Percentiles rank a stretch among this genome's conserved stretches.
These are phyloP conservation scores for Galerucella calmariensis DNA, from an alignment of 2,888 invertebrate genomes.

Conservation along the genomic window DNA sequence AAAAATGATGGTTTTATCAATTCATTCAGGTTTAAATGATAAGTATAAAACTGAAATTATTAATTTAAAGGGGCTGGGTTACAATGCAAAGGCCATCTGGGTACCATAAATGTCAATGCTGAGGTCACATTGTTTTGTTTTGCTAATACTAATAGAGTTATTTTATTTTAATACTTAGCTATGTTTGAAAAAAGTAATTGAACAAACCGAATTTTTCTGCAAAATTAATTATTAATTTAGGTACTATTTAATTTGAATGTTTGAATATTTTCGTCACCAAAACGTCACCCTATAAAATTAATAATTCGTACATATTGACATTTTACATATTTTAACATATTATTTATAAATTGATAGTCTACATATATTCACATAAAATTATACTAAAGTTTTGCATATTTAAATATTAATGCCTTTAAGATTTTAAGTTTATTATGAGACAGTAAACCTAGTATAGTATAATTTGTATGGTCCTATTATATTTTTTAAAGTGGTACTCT, in stretches of 20 bases:
- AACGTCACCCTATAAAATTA: neutral
- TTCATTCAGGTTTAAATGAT: neutral
- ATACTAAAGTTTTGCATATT: neutral
- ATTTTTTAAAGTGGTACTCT: no score
- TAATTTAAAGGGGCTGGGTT: conserved; percentile 30
- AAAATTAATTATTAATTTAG: neutral
- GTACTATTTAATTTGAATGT: neutral
- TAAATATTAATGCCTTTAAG: neutral
- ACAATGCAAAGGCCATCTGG: conserved; percentile 31
- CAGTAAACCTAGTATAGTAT: no score
- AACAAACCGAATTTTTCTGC: no score
- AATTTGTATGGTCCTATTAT: neutral
- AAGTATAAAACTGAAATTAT: neutral
- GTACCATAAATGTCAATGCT: conserved; percentile 55
- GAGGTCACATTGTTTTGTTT: conserved; percentile 52
- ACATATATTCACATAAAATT: conserved; percentile 3
- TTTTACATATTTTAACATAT: neutral
- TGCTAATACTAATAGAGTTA: conserved; percentile 21
- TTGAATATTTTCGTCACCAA: neutral
- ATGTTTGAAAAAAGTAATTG: no score
- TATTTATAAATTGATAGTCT: neutral
- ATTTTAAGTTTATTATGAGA: neutral
- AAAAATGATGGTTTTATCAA: neutral
- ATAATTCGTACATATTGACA: neutral
- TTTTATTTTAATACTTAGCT: neutral